phyloP scores from a whole-genome alignment of 2,888 invertebrate species.

The Dynastes grantii region DNA sequence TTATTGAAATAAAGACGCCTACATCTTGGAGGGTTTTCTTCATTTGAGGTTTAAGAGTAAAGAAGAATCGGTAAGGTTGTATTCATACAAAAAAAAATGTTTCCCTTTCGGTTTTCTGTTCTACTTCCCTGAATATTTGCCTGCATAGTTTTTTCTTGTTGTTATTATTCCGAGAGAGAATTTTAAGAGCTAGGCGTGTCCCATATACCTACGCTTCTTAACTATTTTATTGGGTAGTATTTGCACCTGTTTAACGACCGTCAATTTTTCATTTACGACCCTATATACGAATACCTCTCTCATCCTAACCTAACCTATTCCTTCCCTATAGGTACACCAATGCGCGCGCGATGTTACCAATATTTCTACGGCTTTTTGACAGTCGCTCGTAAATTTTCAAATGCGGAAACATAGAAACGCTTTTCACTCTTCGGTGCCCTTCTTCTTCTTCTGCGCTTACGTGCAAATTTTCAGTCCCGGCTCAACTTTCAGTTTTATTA shows the following conservation, averaged over 20 bases:
- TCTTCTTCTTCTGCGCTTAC: too few species aligned
- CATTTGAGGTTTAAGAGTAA: not conserved
- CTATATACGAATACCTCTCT: constrained; percentile 18
- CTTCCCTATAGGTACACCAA: not conserved
- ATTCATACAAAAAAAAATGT: too few species aligned
- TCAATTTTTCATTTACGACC: constrained; percentile 39
- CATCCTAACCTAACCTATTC: not conserved
- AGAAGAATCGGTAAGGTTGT: too few species aligned
- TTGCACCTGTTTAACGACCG: constrained; percentile 44
- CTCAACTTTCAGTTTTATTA: too few species aligned
- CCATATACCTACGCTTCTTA: not conserved
- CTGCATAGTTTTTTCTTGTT: too few species aligned
- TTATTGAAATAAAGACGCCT: too few species aligned
- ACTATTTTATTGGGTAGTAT: constrained; percentile 24
- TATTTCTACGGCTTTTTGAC: constrained; percentile 40
- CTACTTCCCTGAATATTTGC: too few species aligned
- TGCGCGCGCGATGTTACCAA: not conserved
- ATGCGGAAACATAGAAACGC: constrained; percentile 49
- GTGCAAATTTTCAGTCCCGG: too few species aligned
- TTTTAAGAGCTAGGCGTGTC: constrained; percentile 9
- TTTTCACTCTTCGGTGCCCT: constrained; percentile 33
- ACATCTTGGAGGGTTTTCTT: too few species aligned
- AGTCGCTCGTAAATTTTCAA: constrained; percentile 39
- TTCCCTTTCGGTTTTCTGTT: too few species aligned
- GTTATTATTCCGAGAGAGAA: not conserved